Conservation (phyloP, 2,797 vertebrate genomes). For the Perdix hodgsoniae region DNA sequence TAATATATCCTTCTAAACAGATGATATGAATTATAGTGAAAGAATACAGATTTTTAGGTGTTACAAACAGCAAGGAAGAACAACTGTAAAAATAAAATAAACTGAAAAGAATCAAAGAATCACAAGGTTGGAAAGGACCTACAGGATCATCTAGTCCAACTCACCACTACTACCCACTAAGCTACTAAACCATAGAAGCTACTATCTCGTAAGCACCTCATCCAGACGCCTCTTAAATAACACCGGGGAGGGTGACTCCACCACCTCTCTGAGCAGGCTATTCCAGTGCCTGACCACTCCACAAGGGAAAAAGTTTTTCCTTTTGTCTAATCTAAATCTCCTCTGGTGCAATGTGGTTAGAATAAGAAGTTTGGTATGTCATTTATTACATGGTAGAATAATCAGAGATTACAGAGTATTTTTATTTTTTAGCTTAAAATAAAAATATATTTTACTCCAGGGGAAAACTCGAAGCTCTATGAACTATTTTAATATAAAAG, state of each 20-base stretch:
- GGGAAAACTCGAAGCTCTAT: neutral
- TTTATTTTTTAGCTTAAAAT: neutral
- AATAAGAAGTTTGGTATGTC: neutral
- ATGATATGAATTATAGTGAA: conserved; percentile 27
- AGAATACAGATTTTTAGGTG: neutral
- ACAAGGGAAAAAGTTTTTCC: too few relatives aligned
- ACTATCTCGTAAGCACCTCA: too few relatives aligned
- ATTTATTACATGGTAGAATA: neutral
- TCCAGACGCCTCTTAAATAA: too few relatives aligned
- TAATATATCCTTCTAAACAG: neutral
- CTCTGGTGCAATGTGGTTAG: neutral
- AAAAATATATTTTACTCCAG: neutral
- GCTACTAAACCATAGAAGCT: too few relatives aligned
- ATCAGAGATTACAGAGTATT: neutral
- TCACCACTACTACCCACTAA: too few relatives aligned
- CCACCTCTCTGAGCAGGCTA: too few relatives aligned
- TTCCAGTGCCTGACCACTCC: too few relatives aligned
- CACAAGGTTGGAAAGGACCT: too few relatives aligned
- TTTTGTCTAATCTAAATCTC: too few relatives aligned
- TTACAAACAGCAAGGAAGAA: neutral
- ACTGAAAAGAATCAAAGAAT: neutral
- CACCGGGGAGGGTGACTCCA: too few relatives aligned
- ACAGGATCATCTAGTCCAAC: too few relatives aligned
- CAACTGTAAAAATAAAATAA: neutral
- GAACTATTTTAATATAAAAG: neutral